Evolutionary conservation across 2,888 invertebrate species (phyloP).

Genomic region (Altica lythri): DNA sequence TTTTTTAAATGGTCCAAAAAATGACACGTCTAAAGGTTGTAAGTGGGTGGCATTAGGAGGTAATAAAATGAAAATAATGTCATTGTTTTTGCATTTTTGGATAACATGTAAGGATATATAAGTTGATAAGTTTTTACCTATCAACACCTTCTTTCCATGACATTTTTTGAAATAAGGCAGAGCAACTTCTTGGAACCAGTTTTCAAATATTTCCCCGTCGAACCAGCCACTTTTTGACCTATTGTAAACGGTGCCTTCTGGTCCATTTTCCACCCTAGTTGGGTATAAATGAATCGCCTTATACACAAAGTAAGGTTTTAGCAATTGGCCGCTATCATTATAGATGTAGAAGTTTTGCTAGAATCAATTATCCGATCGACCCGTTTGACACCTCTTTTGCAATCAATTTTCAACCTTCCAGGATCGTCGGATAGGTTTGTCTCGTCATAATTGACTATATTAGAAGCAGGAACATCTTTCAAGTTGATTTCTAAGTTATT

Average conservation of each 20-base stretch:
- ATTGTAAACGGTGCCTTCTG: not conserved
- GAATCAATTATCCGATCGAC: constrained; percentile 30
- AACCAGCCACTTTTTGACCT: not conserved
- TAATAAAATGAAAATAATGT: not conserved
- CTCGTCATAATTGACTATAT: constrained; percentile 38
- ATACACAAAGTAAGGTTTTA: constrained; percentile 35
- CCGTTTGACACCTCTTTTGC: constrained; percentile 18
- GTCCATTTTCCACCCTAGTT: constrained; percentile 27
- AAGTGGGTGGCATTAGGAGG: not conserved
- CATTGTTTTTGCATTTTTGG: not conserved
- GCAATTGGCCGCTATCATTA: constrained; percentile 31
- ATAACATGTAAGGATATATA: not conserved
- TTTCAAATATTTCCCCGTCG: not conserved
- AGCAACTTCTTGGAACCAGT: not conserved
- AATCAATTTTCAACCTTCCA: constrained; percentile 35
- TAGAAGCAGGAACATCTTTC: constrained; percentile 28
- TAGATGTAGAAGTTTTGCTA: constrained; percentile 31
- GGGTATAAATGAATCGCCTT: constrained; percentile 31
- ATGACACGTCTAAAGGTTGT: not conserved
- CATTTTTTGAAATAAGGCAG: not conserved
- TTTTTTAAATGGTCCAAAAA: not conserved
- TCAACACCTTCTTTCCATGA: not conserved
- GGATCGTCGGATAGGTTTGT: constrained; percentile 47
- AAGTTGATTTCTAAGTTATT: not conserved
- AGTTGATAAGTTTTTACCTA: not conserved